Evolutionary conservation across 2,888 invertebrate species (phyloP).

Genomic region (Charanyca ferruginea): DNA sequence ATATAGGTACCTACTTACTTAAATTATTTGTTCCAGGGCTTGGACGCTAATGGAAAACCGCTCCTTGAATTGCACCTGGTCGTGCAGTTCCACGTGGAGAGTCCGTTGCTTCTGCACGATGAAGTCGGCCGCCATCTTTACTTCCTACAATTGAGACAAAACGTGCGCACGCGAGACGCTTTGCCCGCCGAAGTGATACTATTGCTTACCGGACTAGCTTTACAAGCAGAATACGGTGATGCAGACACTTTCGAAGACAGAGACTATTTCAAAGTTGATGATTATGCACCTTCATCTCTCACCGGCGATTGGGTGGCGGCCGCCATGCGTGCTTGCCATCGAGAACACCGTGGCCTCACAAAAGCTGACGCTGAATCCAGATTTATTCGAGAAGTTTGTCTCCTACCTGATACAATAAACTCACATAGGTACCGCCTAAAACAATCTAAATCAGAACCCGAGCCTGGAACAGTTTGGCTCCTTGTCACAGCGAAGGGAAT

Average conservation of each 20-base stretch:
- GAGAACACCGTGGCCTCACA: conserved; percentile 95
- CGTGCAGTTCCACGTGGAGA: conserved; percentile 98
- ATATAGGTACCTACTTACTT: not conserved
- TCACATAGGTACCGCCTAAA: conserved; percentile 96
- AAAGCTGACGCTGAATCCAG: conserved; percentile 96
- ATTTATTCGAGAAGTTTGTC: conserved; percentile 97
- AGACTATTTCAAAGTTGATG: conserved; percentile 94
- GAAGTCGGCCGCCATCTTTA: conserved; percentile 98
- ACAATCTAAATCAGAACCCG: conserved; percentile 94
- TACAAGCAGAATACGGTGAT: conserved; percentile 98
- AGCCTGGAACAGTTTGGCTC: conserved; percentile 96
- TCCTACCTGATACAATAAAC: conserved; percentile 96
- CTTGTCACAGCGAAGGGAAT: conserved; percentile 98
- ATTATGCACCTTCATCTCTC: conserved; percentile 95
- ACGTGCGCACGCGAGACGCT: conserved; percentile 93
- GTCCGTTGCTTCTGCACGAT: conserved; percentile 97
- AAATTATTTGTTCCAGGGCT: conserved; percentile 91
- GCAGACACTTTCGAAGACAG: conserved; percentile 85
- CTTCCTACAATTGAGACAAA: conserved; percentile 98
- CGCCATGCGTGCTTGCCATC: conserved; percentile 94
- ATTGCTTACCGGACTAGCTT: conserved; percentile 96
- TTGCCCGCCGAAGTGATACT: conserved; percentile 93
- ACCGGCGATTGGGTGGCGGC: conserved; percentile 91
- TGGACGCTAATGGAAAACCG: conserved; percentile 97
- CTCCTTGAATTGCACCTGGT: conserved; percentile 97